These are phyloP conservation scores for Dipodomys spectabilis DNA, from an alignment of 2,113 vertebrate species.

Conservation along the genomic window DNA sequence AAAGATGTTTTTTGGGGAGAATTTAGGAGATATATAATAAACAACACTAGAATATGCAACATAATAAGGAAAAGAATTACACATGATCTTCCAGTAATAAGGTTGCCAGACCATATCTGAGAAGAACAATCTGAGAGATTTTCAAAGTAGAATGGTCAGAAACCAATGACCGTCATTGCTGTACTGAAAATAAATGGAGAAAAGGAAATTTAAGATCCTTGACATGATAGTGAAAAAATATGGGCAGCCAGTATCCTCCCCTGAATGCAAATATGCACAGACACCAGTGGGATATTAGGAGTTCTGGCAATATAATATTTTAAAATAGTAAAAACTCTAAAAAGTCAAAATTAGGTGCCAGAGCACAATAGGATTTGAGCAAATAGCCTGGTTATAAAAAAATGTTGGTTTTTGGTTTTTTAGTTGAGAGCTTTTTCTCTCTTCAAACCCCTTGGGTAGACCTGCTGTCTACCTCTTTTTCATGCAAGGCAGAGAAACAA, in stretches of 20 bases:
- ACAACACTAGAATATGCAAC: constrained; percentile 6
- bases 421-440: background rate
- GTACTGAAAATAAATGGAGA: background rate
- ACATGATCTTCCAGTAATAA: background rate
- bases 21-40: background rate
- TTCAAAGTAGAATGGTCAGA: background rate
- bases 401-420: background rate
- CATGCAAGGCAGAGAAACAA: background rate
- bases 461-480: background rate
- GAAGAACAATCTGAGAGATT: constrained; percentile 52
- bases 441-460: background rate
- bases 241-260: background rate
- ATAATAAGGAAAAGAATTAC: constrained; percentile 2
- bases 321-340: background rate
- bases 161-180: background rate
- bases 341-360: background rate
- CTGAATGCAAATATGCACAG: background rate
- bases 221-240: background rate
- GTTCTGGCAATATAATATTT: constrained; percentile 4
- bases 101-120: constrained; percentile 51
- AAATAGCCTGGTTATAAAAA: background rate
- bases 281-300: background rate
- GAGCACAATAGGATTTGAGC: background rate
- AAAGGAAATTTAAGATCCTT: constrained; percentile 26
- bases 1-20: constrained; percentile 61